Evolutionary conservation across 2,113 vertebrate species (phyloP).

Genomic region (Ictalurus punctatus): DNA sequence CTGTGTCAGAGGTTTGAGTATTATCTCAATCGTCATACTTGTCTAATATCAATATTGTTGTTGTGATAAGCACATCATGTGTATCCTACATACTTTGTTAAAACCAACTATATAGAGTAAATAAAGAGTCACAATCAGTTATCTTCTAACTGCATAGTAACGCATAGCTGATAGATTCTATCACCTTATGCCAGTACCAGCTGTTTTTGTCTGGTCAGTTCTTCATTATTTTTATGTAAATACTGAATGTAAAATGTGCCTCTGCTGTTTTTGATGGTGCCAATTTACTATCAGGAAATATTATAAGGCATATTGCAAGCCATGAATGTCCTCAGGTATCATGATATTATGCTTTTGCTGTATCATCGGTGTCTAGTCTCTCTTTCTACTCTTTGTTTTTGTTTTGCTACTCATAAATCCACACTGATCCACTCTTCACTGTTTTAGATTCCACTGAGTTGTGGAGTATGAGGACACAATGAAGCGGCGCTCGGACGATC

Average conservation of each 20-base stretch:
- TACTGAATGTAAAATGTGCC: not conserved
- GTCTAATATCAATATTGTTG: not conserved
- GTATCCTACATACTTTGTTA: not conserved
- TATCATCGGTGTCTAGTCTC: not conserved
- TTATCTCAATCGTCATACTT: not conserved
- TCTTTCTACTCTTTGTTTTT: not conserved
- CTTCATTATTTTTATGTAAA: not conserved
- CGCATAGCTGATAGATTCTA: not conserved
- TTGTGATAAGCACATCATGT: not conserved
- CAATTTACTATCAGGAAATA: not conserved
- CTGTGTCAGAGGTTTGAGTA: not conserved
- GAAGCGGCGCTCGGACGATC: slow-evolving; percentile 96
- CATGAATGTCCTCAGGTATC: not conserved
- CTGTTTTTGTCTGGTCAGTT: not conserved
- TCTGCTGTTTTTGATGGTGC: not conserved
- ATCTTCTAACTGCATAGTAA: not conserved
- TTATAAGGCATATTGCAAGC: not conserved
- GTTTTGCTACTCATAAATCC: not conserved
- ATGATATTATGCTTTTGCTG: not conserved
- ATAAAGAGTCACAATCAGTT: not conserved
- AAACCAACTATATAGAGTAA: not conserved
- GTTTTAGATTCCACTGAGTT: slow-evolving; percentile 25
- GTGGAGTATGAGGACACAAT: slow-evolving; percentile 93
- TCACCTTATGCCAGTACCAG: not conserved
- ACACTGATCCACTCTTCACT: not conserved